These are phyloP conservation scores for Danio kyathit DNA, from an alignment of 2,797 vertebrate species.

Conservation along the genomic window DNA sequence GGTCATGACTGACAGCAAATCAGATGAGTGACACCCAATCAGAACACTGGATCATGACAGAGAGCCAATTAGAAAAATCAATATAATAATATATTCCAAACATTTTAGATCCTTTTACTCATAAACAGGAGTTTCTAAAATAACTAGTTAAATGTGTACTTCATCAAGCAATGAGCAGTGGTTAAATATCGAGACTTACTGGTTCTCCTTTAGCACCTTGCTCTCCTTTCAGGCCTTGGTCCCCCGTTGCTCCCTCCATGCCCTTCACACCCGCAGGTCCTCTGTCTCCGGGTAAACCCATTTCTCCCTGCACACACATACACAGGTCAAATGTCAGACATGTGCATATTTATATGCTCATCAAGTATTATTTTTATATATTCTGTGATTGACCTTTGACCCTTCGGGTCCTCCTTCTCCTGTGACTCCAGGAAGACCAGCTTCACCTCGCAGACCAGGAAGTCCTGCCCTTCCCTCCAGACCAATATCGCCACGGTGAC, in stretches of 20 bases:
- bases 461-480: conserved; percentile 82
- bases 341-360: too few relatives aligned
- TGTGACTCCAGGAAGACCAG: conserved; percentile 84
- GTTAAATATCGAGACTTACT: conserved; percentile 75
- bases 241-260: conserved; percentile 82
- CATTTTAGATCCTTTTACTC: neutral
- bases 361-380: too few relatives aligned
- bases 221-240: conserved; percentile 89
- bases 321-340: neutral
- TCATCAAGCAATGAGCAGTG: too few relatives aligned
- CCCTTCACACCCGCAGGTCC: conserved; percentile 87
- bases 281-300: conserved; percentile 86
- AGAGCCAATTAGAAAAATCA: too few relatives aligned
- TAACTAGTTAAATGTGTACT: too few relatives aligned
- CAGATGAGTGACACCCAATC: too few relatives aligned
- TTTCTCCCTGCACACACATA: conserved; percentile 83
- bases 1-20: too few relatives aligned
- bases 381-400: conserved; percentile 80
- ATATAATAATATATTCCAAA: too few relatives aligned
- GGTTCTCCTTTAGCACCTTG: conserved; percentile 86
- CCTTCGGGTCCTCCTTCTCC: conserved; percentile 86
- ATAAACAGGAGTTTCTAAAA: too few relatives aligned
- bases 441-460: conserved; percentile 84
- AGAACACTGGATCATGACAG: too few relatives aligned
- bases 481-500: conserved; percentile 83